phyloP scores from a whole-genome alignment of 2,113 vertebrate species.

The Anolis sagrei region DNA sequence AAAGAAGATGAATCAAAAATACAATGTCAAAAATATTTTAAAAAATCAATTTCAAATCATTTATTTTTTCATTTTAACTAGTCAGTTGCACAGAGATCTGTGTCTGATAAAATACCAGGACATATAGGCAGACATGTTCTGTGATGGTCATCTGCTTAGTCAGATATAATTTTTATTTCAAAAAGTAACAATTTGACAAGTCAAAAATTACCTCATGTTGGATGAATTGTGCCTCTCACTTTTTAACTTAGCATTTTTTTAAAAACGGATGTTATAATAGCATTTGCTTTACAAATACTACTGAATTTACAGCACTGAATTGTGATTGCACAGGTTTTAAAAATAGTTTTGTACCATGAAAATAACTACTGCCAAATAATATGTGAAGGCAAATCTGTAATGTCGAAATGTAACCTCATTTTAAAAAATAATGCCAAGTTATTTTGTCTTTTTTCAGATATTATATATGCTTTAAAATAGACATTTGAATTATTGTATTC shows the following conservation, averaged over 20 bases:
- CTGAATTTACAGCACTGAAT: constrained; percentile 19
- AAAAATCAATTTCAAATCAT: too few relatives aligned
- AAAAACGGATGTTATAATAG: constrained; percentile 24
- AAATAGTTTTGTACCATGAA: neutral
- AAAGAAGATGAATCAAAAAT: too few relatives aligned
- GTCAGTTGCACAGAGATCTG: neutral
- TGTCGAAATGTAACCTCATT: neutral
- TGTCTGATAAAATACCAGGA: neutral
- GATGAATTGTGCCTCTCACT: neutral
- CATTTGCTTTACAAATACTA: constrained; percentile 17
- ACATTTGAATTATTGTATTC: neutral
- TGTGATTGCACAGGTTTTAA: constrained; percentile 44
- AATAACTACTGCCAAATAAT: constrained; percentile 25
- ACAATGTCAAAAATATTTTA: too few relatives aligned
- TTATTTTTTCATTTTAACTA: neutral
- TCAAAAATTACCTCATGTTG: neutral
- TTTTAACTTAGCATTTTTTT: neutral
- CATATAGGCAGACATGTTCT: neutral
- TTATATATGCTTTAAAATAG: neutral
- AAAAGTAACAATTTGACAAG: accelerated
- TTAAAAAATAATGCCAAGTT: constrained; percentile 2
- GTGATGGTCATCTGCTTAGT: neutral
- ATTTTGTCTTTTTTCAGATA: constrained; percentile 1
- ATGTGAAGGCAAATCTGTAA: neutral
- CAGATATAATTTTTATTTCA: constrained; percentile 25